Conservation (phyloP, 2,797 vertebrate species). For the Argya squamiceps region DNA sequence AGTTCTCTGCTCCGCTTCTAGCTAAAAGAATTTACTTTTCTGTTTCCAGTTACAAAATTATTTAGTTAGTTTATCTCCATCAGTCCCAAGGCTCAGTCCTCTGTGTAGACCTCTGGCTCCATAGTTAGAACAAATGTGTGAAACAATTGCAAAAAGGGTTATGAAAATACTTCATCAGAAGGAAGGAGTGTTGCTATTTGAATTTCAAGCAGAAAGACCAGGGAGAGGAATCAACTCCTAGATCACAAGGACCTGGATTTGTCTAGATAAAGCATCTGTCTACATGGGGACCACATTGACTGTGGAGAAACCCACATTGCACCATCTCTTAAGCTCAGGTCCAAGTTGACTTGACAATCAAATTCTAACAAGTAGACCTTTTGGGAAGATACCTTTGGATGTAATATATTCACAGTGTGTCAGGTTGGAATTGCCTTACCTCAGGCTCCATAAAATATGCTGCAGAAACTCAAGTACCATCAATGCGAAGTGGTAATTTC, state of each 20-base stretch:
- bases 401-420: background rate
- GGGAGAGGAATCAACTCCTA: background rate
- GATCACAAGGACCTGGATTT: background rate
- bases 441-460: background rate
- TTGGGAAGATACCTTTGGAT: background rate
- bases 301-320: background rate
- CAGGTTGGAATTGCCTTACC: background rate
- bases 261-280: background rate
- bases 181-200: background rate
- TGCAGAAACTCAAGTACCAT: background rate
- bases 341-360: background rate
- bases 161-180: background rate
- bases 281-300: background rate
- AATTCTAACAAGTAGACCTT: background rate
- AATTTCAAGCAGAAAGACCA: background rate
- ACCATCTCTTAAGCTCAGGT: background rate
- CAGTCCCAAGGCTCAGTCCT: background rate
- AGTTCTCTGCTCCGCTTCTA: background rate
- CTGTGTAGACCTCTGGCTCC: background rate
- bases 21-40: background rate
- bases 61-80: background rate
- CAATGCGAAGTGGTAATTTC: background rate
- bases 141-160: background rate
- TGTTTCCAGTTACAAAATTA: background rate
- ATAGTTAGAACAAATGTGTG: background rate